Percentiles rank a stretch among this genome's conserved stretches.
phyloP scores from a whole-genome alignment of 1,140 invertebrate genomes.

The Coelopa frigida region DNA sequence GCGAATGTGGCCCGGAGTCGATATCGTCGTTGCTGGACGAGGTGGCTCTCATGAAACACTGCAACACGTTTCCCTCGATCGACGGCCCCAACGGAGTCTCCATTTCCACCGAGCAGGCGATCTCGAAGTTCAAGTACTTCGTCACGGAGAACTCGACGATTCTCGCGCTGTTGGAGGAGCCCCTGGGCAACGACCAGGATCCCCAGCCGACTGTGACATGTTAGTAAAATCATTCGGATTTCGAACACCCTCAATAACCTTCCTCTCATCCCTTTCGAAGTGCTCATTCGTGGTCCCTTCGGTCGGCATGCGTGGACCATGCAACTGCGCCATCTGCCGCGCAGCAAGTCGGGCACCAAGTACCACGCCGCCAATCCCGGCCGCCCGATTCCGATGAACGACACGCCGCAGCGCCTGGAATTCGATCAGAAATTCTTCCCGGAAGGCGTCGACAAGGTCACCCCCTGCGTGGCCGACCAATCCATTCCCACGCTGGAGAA shows the following conservation, averaged over 20 bases:
- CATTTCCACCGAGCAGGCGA: constrained; percentile 33
- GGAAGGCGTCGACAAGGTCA: constrained; percentile 72
- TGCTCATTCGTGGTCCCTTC: constrained; percentile 83
- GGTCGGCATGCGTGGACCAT: constrained; percentile 92
- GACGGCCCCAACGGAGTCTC: constrained; percentile 20
- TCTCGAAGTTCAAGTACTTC: constrained; percentile 74
- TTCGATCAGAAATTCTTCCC: constrained; percentile 73
- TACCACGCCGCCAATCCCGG: constrained; percentile 65
- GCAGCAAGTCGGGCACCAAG: constrained; percentile 67
- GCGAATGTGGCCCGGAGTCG: constrained; percentile 74
- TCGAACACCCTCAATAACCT: not conserved
- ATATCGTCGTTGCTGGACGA: constrained; percentile 83
- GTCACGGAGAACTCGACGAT: constrained; percentile 85
- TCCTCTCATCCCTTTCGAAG: constrained; percentile 44
- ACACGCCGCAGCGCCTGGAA: constrained; percentile 54
- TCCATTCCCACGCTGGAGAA: constrained; percentile 64
- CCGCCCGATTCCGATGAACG: constrained; percentile 68
- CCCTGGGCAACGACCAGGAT: constrained; percentile 73
- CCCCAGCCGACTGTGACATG: constrained; percentile 65
- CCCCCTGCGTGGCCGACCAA: constrained; percentile 64
- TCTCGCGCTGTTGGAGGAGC: constrained; percentile 84
- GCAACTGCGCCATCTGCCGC: constrained; percentile 74
- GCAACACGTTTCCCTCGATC: constrained; percentile 52
- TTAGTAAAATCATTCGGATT: constrained; percentile 27
- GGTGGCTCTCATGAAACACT: constrained; percentile 72